Conservation (phyloP, 2,888 invertebrate genomes). For the Synergus itoensis region DNA sequence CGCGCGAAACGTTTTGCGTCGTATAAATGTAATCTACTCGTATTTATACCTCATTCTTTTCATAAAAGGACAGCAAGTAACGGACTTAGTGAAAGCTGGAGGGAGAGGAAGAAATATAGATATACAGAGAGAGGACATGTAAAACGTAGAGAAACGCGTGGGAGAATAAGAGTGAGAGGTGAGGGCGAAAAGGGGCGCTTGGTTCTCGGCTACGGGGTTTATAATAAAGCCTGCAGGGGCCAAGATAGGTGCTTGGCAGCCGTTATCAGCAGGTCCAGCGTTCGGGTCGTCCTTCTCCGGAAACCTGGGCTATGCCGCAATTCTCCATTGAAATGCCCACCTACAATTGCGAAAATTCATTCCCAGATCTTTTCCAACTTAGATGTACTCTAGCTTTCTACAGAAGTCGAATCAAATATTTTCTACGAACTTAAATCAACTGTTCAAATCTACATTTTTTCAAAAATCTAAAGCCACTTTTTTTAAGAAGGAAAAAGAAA, state of each 20-base stretch:
- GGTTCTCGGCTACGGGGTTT: constrained; percentile 63
- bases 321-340: constrained; percentile 59
- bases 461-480: background rate
- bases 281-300: constrained; percentile 66
- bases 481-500: background rate
- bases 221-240: constrained; percentile 77
- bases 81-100: constrained; percentile 53
- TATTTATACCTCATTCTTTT: constrained; percentile 42
- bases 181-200: constrained; percentile 49
- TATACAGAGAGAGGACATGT: constrained; percentile 49
- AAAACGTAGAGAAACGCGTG: constrained; percentile 51
- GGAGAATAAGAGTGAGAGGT: constrained; percentile 50
- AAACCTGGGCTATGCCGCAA: constrained; percentile 43
- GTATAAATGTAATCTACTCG: constrained; percentile 35
- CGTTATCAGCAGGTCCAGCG: constrained; percentile 76
- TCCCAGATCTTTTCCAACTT: constrained; percentile 11
- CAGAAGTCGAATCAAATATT: background rate
- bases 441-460: background rate
- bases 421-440: background rate
- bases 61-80: constrained; percentile 37
- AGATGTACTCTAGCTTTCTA: constrained; percentile 6
- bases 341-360: constrained; percentile 45
- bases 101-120: constrained; percentile 43
- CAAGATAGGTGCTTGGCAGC: constrained; percentile 74
- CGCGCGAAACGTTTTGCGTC: constrained; percentile 11